Conservation (phyloP, 2,888 invertebrate species). For the Melanotus villosus region DNA sequence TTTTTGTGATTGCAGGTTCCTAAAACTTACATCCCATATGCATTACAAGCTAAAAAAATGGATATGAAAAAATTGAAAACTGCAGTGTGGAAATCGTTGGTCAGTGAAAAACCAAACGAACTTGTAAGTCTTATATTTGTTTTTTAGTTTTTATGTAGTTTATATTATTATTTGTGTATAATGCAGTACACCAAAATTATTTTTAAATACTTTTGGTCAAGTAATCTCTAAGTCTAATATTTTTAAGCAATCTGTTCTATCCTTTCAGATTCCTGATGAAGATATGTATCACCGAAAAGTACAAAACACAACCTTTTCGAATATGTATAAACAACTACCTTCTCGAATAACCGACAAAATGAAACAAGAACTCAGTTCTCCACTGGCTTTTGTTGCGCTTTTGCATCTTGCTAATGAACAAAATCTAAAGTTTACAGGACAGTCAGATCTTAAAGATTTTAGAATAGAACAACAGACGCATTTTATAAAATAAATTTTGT, state of each 20-base stretch:
- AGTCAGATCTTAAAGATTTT: slow-evolving; percentile 72
- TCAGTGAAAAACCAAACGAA: slow-evolving; percentile 60
- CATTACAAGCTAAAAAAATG: slow-evolving; percentile 86
- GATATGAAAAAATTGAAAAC: slow-evolving; percentile 88
- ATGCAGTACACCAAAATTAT: too few species aligned
- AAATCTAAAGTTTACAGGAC: slow-evolving; percentile 72
- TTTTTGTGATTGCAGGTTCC: slow-evolving; percentile 70
- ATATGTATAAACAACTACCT: slow-evolving; percentile 74
- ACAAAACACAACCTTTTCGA: slow-evolving; percentile 68
- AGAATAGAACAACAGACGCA: slow-evolving; percentile 58
- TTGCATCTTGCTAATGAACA: slow-evolving; percentile 90
- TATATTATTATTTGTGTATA: too few species aligned
- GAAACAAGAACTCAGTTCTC: slow-evolving; percentile 81
- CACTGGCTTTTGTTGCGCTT: slow-evolving; percentile 84
- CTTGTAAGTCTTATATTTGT: slow-evolving; percentile 53
- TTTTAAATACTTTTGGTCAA: too few species aligned
- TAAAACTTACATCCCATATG: slow-evolving; percentile 83
- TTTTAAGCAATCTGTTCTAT: slow-evolving; percentile 2
- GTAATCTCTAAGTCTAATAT: too few species aligned
- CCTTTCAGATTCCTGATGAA: slow-evolving; percentile 35
- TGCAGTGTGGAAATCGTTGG: slow-evolving; percentile 80
- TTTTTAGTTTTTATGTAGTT: too few species aligned
- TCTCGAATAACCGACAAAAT: slow-evolving; percentile 73
- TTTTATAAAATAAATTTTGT: slow-evolving; percentile 3
- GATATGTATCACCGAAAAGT: slow-evolving; percentile 51